Percentiles rank a stretch among this genome's conserved stretches.
phyloP scores from a whole-genome alignment of 2,888 invertebrate species.

The Trichopoda pennipes region DNA sequence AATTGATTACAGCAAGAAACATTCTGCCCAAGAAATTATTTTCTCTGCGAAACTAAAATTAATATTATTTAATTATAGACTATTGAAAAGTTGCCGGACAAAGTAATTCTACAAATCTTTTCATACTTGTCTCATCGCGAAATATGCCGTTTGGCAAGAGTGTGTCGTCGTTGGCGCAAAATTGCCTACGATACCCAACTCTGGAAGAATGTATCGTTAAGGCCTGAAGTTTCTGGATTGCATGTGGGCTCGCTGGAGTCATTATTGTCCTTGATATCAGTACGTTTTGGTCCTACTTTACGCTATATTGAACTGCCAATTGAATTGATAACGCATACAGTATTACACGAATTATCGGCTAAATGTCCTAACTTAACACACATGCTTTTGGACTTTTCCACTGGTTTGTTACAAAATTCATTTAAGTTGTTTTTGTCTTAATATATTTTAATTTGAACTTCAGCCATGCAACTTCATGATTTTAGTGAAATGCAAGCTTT shows the following conservation, averaged over 20 bases:
- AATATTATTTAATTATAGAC: slow-evolving; percentile 83
- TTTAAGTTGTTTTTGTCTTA: not conserved
- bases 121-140: slow-evolving; percentile 96
- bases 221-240: slow-evolving; percentile 96
- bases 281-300: slow-evolving; percentile 92
- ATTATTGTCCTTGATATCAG: slow-evolving; percentile 92
- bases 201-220: slow-evolving; percentile 97
- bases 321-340: slow-evolving; percentile 97
- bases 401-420: slow-evolving; percentile 81
- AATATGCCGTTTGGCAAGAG: slow-evolving; percentile 95
- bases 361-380: slow-evolving; percentile 97
- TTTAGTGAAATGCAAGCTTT: slow-evolving; percentile 99
- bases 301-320: slow-evolving; percentile 96
- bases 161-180: slow-evolving; percentile 97
- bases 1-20: too few relatives aligned
- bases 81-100: slow-evolving; percentile 98
- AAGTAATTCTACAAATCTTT: slow-evolving; percentile 96
- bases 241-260: slow-evolving; percentile 89
- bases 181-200: slow-evolving; percentile 96
- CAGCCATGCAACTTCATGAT: slow-evolving; percentile 98
- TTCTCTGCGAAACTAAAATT: too few relatives aligned
- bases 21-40: too few relatives aligned
- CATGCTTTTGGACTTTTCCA: slow-evolving; percentile 98
- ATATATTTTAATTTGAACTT: slow-evolving; percentile 5
- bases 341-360: slow-evolving; percentile 97